Evolutionary conservation across 2,113 vertebrate genomes (phyloP), one percentile per base, ranked within the genome.

Genomic region (Psophia crepitans): DNA sequence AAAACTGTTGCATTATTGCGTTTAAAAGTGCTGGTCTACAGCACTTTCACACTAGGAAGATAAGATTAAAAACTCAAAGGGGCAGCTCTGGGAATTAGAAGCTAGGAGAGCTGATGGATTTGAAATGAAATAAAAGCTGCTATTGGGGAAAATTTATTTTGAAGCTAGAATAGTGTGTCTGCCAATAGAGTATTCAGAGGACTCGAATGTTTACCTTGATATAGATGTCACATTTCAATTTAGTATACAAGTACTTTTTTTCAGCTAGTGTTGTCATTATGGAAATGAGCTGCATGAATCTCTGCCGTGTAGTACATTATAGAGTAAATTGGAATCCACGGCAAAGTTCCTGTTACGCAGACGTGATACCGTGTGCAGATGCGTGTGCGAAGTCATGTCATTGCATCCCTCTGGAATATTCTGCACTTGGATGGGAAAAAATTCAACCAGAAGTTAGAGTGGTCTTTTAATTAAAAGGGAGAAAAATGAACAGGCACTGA

Each of bases 41-140:
- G 95, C 92, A 89, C 89, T 95, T 96, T 92, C 84, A 82, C 87
- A 51, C 65, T 4, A 6, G 58, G 70, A 95, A 96, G 96, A 92
- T 96, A 96, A 95, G 95, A 96, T 96, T 97, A 95, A 95, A 95
- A 96, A 93, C 81, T 91, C 19, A 9, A 91, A 92, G 91, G 80
- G 63, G 89, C 84, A 95, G 94, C 95, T 84, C 92, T 87, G 94
- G 94, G 96, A 96, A 93, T 97, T 94, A 87, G 81, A 76, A 95
- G 81, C 84, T 28, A 35, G 75, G 87, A 87, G 54, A 94, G 26
- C 91, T 96, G 91, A 97, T 96, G 84, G 89, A 92, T 97, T 96
- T 51, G 66, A 91, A 95, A 89, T 91, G 14, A 97, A 96, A 94
- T 95, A 95, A 96, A 96, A 96, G 81, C 84, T 79, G 73, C 91